Evolutionary conservation across 2,888 invertebrate genomes (phyloP), one percentile per base, ranked within the genome.

Genomic region (Pharmacophagus antenor): DNA sequence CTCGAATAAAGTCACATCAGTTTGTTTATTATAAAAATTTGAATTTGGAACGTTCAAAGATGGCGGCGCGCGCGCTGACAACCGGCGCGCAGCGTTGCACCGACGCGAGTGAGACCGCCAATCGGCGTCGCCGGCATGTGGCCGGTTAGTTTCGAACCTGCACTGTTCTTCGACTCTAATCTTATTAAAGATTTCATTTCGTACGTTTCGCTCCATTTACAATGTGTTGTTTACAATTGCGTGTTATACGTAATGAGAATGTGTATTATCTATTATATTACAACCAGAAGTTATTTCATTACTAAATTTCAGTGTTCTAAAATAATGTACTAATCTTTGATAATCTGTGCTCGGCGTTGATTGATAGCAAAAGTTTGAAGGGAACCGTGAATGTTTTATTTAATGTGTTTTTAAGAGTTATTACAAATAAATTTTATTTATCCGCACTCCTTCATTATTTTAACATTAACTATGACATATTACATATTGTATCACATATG

Each of bases 101-200:
- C 76, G 81, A 83, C 86, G 86, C 86, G 88, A 89, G 79, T 89
- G 70, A 62, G 69, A 67, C 8, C 67, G 70, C 72, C 66, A 52
- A 52, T 63, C 61, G 70, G 57, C 67, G 70, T 69, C 70, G 67
- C 67, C 64, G 67, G 67, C 72, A 72, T 68, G 63, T 75, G 78
- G 71, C 53, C 50, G 22, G 31, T 80, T 82, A 79, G 76, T 67
- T 79, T 82, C 82, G 22, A 53, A 83, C 84, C 82, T 82, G 84
- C 77, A 73, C 69, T 66, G 77, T 61, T 18, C 42, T n/a, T 3
- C 18, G 42, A 18, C 42, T 60, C 78, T 87, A 87, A 88, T 88
- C 85, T 82, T 84, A 86, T 85, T 86, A 85, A 73, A 73, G 74
- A 76, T 71, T 76, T 78, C 76, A 76, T 80, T 76, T 75, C 69